These are phyloP conservation scores for Telmatochromis bifrenatus DNA, from an alignment of 2,113 vertebrate species.

Conservation along the genomic window DNA sequence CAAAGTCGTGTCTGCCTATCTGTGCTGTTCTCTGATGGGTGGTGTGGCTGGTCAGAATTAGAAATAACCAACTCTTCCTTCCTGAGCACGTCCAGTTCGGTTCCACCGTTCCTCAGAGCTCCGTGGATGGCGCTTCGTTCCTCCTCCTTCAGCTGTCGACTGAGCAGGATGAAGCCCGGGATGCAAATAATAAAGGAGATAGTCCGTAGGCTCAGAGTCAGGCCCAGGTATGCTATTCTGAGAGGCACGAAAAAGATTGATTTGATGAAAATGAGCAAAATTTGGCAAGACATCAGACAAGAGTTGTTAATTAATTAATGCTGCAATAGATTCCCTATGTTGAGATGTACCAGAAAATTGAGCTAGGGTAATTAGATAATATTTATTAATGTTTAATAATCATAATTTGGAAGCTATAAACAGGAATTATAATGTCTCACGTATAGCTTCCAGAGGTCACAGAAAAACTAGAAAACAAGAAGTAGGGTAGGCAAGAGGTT, in stretches of 20 bases:
- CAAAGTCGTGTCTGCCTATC: slow-evolving; percentile 83
- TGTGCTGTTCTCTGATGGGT: slow-evolving; percentile 64
- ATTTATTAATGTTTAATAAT: neutral
- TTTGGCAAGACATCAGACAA: neutral
- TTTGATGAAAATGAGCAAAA: neutral
- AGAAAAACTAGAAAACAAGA: neutral
- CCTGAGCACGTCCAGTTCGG: slow-evolving; percentile 61
- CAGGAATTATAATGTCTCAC: neutral
- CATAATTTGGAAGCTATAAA: neutral
- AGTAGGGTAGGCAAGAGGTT: neutral
- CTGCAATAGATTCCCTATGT: neutral
- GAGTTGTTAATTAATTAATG: neutral
- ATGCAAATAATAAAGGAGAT: slow-evolving; percentile 78
- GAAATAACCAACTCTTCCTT: slow-evolving; percentile 69
- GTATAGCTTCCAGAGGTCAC: neutral
- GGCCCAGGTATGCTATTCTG: slow-evolving; percentile 84
- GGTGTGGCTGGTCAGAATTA: slow-evolving; percentile 61
- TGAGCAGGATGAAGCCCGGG: slow-evolving; percentile 76
- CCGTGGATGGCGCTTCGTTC: slow-evolving; percentile 35
- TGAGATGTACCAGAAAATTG: neutral
- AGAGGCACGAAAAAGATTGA: neutral
- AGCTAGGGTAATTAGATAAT: neutral
- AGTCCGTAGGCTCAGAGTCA: slow-evolving; percentile 78
- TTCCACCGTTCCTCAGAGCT: slow-evolving; percentile 57
- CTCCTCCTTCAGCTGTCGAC: slow-evolving; percentile 65